These are phyloP conservation scores for Sipha maydis DNA, from an alignment of 2,888 invertebrate species.

Conservation along the genomic window DNA sequence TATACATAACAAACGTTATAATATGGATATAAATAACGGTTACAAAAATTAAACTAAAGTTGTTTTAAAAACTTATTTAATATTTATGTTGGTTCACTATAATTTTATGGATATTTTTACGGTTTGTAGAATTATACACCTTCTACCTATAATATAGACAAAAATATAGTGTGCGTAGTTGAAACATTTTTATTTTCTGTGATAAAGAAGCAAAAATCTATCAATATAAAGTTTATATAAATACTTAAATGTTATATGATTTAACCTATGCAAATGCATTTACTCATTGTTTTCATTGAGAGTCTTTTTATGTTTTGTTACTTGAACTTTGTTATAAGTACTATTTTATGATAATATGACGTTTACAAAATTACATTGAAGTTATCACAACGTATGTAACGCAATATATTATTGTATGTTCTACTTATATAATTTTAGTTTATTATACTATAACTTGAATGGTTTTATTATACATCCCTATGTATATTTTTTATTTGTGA, in stretches of 20 bases:
- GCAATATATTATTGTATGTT: neutral
- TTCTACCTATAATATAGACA: neutral
- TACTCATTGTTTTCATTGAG: neutral
- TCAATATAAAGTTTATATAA: neutral
- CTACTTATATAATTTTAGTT: neutral
- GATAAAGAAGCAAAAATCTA: constrained; percentile 31
- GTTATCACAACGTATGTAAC: constrained; percentile 3
- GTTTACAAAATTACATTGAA: neutral
- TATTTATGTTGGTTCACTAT: neutral
- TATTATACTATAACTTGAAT: neutral
- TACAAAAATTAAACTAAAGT: neutral
- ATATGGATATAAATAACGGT: neutral
- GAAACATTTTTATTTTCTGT: neutral
- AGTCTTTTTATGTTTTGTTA: neutral
- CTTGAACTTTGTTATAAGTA: neutral
- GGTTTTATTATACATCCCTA: constrained; percentile 1
- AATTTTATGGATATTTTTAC: neutral
- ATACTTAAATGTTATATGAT: neutral
- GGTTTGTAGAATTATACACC: neutral
- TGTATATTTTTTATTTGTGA: constrained; percentile 42
- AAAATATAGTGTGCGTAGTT: neutral
- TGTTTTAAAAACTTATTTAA: neutral
- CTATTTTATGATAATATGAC: neutral
- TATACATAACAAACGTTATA: neutral
- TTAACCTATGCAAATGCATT: neutral